These are phyloP conservation scores for Colletes gigas DNA, from an alignment of 1,140 invertebrate species.

Conservation along the genomic window DNA sequence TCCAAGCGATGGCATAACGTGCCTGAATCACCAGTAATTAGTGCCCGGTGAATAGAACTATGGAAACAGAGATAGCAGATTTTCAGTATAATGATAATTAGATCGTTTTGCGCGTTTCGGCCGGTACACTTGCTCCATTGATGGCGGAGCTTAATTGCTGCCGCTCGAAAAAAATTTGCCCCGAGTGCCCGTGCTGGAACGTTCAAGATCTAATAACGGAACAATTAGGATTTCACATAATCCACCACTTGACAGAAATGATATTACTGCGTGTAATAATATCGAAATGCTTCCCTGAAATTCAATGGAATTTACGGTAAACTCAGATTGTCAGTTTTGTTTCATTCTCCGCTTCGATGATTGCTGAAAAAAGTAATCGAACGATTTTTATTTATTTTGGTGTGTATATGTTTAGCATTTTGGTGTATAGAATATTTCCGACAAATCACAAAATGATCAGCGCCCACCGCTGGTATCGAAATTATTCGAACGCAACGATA, in stretches of 20 bases:
- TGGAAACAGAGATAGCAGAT: conserved; percentile 31
- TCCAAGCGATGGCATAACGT: conserved; percentile 15
- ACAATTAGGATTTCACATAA: not conserved
- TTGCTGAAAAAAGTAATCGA: too few relatives aligned
- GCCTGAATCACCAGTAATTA: conserved; percentile 42
- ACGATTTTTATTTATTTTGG: too few relatives aligned
- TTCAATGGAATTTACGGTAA: too few relatives aligned
- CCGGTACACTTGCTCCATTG: conserved; percentile 26
- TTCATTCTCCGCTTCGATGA: too few relatives aligned
- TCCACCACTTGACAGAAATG: not conserved
- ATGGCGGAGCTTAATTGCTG: conserved; percentile 35
- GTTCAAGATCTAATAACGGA: conserved; percentile 7
- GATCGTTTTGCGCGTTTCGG: conserved; percentile 38
- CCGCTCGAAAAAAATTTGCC: conserved; percentile 17
- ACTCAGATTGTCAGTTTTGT: too few relatives aligned
- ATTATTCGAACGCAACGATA: conserved; percentile 8
- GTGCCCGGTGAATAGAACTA: conserved; percentile 30
- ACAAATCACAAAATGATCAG: not conserved
- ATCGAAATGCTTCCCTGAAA: too few relatives aligned
- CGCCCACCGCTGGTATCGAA: not conserved
- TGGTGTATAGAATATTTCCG: too few relatives aligned
- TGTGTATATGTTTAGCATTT: too few relatives aligned
- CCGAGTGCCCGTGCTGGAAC: not conserved
- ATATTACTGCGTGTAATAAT: too few relatives aligned
- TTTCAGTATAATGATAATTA: conserved; percentile 49